These are phyloP conservation scores for Gymnobelideus leadbeateri DNA, from an alignment of 2,113 vertebrate genomes.

Conservation along the genomic window DNA sequence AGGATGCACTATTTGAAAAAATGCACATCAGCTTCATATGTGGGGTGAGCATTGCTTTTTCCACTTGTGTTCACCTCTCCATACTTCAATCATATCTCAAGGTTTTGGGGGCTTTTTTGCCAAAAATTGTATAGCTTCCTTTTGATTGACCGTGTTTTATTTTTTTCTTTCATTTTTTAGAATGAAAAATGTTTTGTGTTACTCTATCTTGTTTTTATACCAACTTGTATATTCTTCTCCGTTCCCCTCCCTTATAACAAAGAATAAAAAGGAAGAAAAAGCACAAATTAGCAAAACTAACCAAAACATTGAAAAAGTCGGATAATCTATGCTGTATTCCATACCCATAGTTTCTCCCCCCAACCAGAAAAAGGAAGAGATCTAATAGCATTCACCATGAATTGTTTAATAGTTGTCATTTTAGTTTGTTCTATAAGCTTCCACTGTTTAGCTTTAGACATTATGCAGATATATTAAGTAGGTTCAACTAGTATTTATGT, in stretches of 20 bases:
- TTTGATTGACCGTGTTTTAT: not conserved
- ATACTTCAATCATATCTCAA: not conserved
- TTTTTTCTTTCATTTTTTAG: not conserved
- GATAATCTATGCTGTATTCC: not conserved
- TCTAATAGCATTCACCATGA: not conserved
- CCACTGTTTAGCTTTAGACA: not conserved
- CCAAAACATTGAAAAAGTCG: not conserved
- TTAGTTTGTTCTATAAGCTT: not conserved
- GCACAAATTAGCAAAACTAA: not conserved
- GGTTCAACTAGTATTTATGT: not conserved
- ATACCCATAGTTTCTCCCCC: not conserved
- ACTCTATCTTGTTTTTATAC: not conserved
- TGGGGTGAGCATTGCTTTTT: not conserved
- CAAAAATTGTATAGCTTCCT: not conserved
- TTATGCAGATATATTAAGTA: not conserved
- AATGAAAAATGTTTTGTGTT: not conserved
- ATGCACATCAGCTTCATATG: not conserved
- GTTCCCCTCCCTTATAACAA: not conserved
- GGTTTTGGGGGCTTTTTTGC: not conserved
- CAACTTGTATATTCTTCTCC: not conserved
- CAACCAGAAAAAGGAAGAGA: not conserved
- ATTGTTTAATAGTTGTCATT: not conserved
- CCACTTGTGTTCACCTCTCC: not conserved
- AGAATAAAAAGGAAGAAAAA: not conserved
- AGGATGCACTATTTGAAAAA: not conserved